phyloP scores from a whole-genome alignment of 2,888 invertebrate species.

The Caradrina kadenii region DNA sequence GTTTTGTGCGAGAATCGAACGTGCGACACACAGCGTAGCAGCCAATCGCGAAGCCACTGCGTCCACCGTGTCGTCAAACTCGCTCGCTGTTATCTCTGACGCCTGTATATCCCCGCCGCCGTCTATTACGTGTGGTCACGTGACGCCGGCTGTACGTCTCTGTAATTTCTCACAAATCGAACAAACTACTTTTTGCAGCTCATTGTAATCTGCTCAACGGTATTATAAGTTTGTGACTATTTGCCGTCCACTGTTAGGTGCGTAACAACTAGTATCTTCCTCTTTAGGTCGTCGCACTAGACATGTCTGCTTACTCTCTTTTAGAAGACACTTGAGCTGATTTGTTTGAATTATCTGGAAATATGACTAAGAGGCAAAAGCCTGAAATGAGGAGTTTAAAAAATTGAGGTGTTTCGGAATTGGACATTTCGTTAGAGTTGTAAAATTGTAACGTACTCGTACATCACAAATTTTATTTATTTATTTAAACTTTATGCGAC shows the following conservation, averaged over 20 bases:
- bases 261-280: constrained; percentile 33
- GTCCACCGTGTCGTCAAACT: no score
- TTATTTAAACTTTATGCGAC: no score
- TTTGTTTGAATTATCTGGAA: background rate
- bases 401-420: no score
- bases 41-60: no score
- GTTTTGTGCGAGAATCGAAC: no score
- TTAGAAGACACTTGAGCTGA: constrained; percentile 1
- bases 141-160: constrained; percentile 14
- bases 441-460: no score
- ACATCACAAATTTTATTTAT: no score
- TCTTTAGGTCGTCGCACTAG: constrained; percentile 47
- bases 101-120: constrained; percentile 7
- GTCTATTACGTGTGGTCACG: constrained; percentile 33
- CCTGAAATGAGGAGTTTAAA: no score
- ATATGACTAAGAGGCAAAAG: no score
- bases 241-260: constrained; percentile 20
- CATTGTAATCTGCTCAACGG: constrained; percentile 58
- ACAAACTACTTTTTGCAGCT: constrained; percentile 41
- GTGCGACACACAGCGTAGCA: no score
- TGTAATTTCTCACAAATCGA: constrained; percentile 47
- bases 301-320: constrained; percentile 12
- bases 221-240: constrained; percentile 36
- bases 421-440: no score
- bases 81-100: background rate